Percentiles rank a stretch among this genome's conserved stretches.
Evolutionary conservation across 2,113 vertebrate species (phyloP).

Genomic region (Macaca fascicularis): T2T-MFA8v1.1 NC_088375.1:109910501-109911000

Average conservation of each 20-base stretch:
- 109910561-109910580: constrained; percentile 94
- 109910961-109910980: constrained; percentile 96
- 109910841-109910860: neutral
- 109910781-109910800: neutral
- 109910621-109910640: constrained; percentile 96
- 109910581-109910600: constrained; percentile 95
- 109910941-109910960: constrained; percentile 98
- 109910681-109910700: neutral
- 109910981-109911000: constrained; percentile 95
- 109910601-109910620: constrained; percentile 98
- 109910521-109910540: constrained; percentile 90
- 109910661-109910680: neutral
- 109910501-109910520: neutral
- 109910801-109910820: neutral
- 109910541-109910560: constrained; percentile 95
- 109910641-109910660: fast-evolving
- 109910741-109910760: neutral
- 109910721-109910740: neutral
- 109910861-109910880: neutral
- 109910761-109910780: neutral
- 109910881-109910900: constrained; percentile 92
- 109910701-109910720: neutral
- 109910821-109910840: neutral
- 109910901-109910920: constrained; percentile 94
- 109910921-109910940: constrained; percentile 94